phyloP scores from a whole-genome alignment of 2,113 vertebrate genomes.

The Trinectes maculatus region DNA sequence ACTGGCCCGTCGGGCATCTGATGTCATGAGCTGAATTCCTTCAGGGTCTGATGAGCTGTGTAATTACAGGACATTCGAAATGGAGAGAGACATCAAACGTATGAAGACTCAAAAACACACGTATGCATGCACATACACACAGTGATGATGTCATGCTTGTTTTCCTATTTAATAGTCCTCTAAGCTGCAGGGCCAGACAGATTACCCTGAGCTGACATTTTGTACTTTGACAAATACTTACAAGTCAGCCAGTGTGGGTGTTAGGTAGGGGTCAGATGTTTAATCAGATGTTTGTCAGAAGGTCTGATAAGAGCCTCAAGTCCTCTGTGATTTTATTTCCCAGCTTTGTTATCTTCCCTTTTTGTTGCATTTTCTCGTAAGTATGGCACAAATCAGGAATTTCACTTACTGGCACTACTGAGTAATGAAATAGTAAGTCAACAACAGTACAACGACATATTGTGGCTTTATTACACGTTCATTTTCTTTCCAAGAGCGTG shows the following conservation, averaged over 20 bases:
- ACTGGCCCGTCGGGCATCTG: slow-evolving; percentile 15
- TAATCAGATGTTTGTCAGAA: neutral
- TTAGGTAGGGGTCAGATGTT: neutral
- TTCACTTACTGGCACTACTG: slow-evolving; percentile 39
- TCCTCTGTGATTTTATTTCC: slow-evolving; percentile 11
- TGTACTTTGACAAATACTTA: slow-evolving; percentile 19
- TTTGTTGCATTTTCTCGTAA: slow-evolving; percentile 28
- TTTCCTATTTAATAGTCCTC: slow-evolving; percentile 13
- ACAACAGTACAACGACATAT: neutral
- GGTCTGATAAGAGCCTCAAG: neutral
- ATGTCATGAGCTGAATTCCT: slow-evolving; percentile 41
- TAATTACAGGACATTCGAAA: slow-evolving; percentile 46
- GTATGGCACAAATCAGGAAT: neutral
- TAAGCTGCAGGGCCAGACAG: slow-evolving; percentile 2
- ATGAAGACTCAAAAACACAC: slow-evolving; percentile 20
- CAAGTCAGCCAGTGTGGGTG: slow-evolving; percentile 10
- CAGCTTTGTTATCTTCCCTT: neutral
- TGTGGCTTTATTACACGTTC: slow-evolving; percentile 14
- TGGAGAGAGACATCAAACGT: slow-evolving; percentile 21
- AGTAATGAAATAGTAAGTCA: slow-evolving; percentile 19
- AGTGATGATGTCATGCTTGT: slow-evolving; percentile 30
- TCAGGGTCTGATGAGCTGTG: slow-evolving; percentile 30
- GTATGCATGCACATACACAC: neutral
- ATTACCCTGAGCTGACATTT: neutral
- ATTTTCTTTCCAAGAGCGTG: slow-evolving; percentile 28